Base-by-base conservation (phyloP, 1,140 invertebrate genomes). In the Diuraphis noxia region DNA sequence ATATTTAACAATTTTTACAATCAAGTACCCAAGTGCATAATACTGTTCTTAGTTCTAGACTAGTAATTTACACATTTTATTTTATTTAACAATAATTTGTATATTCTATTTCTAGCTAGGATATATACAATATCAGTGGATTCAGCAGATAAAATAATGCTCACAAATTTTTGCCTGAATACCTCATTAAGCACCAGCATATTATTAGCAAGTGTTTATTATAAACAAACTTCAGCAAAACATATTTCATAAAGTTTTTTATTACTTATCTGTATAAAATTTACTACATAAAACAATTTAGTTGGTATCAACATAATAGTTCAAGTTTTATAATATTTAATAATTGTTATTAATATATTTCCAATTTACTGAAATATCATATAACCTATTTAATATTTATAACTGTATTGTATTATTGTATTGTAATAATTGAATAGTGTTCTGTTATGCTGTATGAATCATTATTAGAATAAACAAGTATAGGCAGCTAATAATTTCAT, bases 41-140 rank as follows among this genome's bases (percentile, higher is more conserved):
- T 30, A 63, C 2, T 52, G 8, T 63, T 56, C 8, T 63, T 63
- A 63, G 13, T n/a, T 72, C 56, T n/a, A 13, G 30, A 1, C 13
- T 17, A n/a, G 30, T 72, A 19, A n/a, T 72, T 72, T 17, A 21
- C 0, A 5, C 21, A 72, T n/a, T 82, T 9, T 30, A 41, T 41
- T 82, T 79, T 38, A 30, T 82, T 49, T 49, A 49, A 21, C 25
- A 40, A 40, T 84, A 23, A 84, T 82, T 91, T 92, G 17, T 49
- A 81, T 92, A 92, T 92, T 93, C 92, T 92, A 92, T 92, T 94
- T 95, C 92, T 94, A 96, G 96, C 96, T 84, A 94, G 96, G 89
- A 94, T 96, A 41, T 96, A 96, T 93, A 96, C 96, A 0, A 95
- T 96, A 6, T 95, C 94, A 90, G 94, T 96, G 92, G 96, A 96